A percentile compares a stretch with the other conserved stretches of the same genome.
phyloP scores from a whole-genome alignment of 2,888 invertebrate genomes.

The Apocheima hispidaria region DNA sequence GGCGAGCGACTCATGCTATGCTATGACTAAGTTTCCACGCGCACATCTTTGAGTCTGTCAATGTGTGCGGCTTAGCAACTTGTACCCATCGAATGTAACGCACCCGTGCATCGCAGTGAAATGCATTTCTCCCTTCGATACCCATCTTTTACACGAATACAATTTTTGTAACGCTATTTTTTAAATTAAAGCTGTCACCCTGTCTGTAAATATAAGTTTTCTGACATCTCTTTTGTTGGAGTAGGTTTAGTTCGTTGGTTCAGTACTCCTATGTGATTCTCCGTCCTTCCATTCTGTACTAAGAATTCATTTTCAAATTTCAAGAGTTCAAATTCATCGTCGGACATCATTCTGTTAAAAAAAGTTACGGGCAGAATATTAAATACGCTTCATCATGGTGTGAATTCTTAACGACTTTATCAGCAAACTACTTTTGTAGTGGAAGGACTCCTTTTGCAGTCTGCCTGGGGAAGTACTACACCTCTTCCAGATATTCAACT shows the following conservation, averaged over 20 bases:
- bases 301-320: no score
- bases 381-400: conserved; percentile 48
- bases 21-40: conserved; percentile 35
- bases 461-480: no score
- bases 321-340: conserved; percentile 24
- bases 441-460: no score
- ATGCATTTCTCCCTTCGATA: not conserved
- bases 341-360: conserved; percentile 45
- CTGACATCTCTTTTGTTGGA: conserved; percentile 19
- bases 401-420: conserved; percentile 54
- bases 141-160: not conserved
- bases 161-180: conserved; percentile 18
- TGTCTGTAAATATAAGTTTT: conserved; percentile 30
- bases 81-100: not conserved
- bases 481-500: no score
- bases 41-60: conserved; percentile 48
- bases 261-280: conserved; percentile 17
- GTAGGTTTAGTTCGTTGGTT: conserved; percentile 17
- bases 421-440: conserved; percentile 22
- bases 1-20: conserved; percentile 59
- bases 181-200: conserved; percentile 28
- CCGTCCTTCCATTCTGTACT: conserved; percentile 12
- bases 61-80: not conserved
- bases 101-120: not conserved
- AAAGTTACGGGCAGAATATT: conserved; percentile 56